Evolutionary conservation across 2,888 invertebrate species (phyloP).

Genomic region (Scrobipalpa costella): DNA sequence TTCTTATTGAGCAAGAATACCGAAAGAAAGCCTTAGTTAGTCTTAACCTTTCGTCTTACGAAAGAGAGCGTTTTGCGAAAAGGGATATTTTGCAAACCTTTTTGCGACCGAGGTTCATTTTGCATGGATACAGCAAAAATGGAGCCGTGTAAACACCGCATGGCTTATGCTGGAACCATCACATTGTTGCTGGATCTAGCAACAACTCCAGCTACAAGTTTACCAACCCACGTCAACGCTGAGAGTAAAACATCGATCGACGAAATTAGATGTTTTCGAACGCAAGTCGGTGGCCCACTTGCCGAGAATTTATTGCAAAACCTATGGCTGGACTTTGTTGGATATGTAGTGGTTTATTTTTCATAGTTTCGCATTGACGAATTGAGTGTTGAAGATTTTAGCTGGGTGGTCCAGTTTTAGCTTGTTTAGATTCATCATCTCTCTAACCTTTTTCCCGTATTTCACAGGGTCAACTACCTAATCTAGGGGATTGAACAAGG

Average conservation of each 20-base stretch:
- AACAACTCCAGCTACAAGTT: slow-evolving; percentile 15
- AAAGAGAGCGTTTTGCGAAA: no score
- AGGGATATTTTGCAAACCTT: no score
- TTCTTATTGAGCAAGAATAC: no score
- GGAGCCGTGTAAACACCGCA: no score
- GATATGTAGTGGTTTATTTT: slow-evolving; percentile 1
- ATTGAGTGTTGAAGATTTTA: slow-evolving; percentile 8
- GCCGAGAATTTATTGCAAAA: slow-evolving; percentile 14
- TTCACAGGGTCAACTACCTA: no score
- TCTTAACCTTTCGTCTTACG: no score
- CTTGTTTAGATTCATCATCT: no score
- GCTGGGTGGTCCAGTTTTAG: background rate
- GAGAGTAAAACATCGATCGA: slow-evolving; percentile 49
- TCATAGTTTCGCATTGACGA: slow-evolving; percentile 6
- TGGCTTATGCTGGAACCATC: background rate
- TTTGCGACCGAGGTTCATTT: no score
- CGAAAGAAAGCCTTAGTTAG: no score
- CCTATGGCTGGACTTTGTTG: slow-evolving; percentile 6
- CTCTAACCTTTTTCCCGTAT: no score
- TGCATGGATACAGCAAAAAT: no score
- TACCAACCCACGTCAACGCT: slow-evolving; percentile 34
- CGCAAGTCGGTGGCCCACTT: slow-evolving; percentile 20
- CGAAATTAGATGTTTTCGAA: slow-evolving; percentile 67
- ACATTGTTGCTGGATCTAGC: slow-evolving; percentile 11
- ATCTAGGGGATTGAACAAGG: no score